Evolutionary conservation across 2,797 vertebrate genomes (phyloP), one percentile per base, ranked within the genome.

Genomic region (Acrocephalus scirpaceus): DNA sequence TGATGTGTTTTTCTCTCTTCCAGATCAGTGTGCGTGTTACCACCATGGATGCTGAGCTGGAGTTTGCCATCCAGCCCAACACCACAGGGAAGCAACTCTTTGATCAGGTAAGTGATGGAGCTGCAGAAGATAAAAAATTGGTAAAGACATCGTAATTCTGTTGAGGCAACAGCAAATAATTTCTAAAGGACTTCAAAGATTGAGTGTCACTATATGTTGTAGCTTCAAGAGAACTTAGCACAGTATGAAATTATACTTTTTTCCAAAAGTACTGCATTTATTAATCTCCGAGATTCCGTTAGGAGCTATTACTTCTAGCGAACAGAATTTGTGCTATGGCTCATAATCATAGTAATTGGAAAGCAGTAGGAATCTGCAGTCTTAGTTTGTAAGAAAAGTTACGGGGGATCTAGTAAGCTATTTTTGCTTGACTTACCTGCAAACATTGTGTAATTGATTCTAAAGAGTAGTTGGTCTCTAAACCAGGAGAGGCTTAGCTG

Each of bases 1-100:
- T 9, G 13, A 57, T 54, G 23, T 19, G 0, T 73, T 75, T 60
- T 84, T 90, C 66, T 91, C 30, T 88, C 73, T 95, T 93, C 66
- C 97, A 99, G 99, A 99, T 99, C 97, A 99, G 98, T 90, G 99
- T 99, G 74, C 98, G 99, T 79, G 99, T 99, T 91, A 99, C 99
- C 89, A 99, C 99, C 83, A 99, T 99, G 99, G 99, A 99, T 65
- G 99, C 99, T 82, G 99, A 99, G 98, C 98, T 99, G 98, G 99
- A 99, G 97, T 99, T 99, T 98, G 99, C 99, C 93, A 99, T 99
- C 97, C 99, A 99, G 98, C 98, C 99, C 95, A 99, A 99, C 97
- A 99, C 99, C 34, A 99, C 99, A 11, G 99, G 99, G 95, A 99
- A 99, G 96, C 99, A 99, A 91, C 99, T 99, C 51, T 99, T 99